These are phyloP conservation scores for Heterodera filipjevi DNA, from an alignment of 2,888 invertebrate species.

Conservation along the genomic window DNA sequence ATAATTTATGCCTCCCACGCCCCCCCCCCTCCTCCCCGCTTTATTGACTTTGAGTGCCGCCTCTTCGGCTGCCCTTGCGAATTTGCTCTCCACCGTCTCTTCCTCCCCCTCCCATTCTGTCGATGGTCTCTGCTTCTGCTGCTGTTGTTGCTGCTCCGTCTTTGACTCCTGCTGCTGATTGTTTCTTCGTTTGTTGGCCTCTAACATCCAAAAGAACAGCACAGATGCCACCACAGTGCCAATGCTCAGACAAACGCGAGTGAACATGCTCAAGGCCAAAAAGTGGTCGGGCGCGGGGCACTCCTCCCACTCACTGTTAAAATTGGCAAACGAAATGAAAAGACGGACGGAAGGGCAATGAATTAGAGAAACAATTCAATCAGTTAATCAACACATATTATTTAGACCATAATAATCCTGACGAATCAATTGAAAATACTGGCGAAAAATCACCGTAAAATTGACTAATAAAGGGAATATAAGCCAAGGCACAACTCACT, in stretches of 20 bases:
- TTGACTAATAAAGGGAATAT: background rate
- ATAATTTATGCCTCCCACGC: no score
- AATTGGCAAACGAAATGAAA: background rate
- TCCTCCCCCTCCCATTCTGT: constrained; percentile 11
- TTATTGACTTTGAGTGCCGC: constrained; percentile 20
- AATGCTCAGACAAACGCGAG: constrained; percentile 51
- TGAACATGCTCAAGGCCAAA: constrained; percentile 49
- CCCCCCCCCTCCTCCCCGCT: no score
- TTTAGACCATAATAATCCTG: no score
- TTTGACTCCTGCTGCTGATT: background rate
- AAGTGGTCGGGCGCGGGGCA: constrained; percentile 60
- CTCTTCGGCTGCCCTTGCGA: constrained; percentile 18
- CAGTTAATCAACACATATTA: no score
- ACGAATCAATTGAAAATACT: no score
- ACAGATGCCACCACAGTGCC: constrained; percentile 54
- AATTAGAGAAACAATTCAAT: background rate
- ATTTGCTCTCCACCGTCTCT: constrained; percentile 20
- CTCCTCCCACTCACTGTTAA: constrained; percentile 57
- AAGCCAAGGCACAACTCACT: constrained; percentile 17
- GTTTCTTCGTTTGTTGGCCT: constrained; percentile 51
- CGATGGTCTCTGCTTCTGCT: background rate
- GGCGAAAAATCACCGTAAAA: background rate
- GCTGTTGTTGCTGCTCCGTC: background rate
- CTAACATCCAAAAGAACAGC: constrained; percentile 60
- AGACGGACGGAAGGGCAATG: background rate